Evolutionary conservation across 1,140 invertebrate genomes (phyloP).

Genomic region (Bombus fervidus): DNA sequence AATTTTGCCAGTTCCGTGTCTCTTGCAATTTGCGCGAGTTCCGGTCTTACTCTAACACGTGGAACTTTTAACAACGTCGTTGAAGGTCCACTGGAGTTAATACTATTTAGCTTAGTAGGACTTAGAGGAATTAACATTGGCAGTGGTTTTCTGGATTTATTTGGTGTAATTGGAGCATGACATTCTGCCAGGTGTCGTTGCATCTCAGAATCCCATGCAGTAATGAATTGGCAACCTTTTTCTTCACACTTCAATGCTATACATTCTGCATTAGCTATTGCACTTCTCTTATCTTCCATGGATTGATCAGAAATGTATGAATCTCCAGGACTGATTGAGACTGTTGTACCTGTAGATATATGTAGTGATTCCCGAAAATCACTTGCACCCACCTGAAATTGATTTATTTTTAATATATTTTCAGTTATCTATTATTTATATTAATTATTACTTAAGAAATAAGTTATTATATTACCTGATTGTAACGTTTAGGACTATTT

Average conservation of each 20-base stretch:
- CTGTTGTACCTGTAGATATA: slow-evolving; percentile 48
- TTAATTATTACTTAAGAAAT: background rate
- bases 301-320: slow-evolving; percentile 55
- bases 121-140: slow-evolving; percentile 77
- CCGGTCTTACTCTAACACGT: slow-evolving; percentile 76
- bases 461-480: slow-evolving; percentile 70
- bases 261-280: slow-evolving; percentile 74
- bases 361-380: slow-evolving; percentile 72
- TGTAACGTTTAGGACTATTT: slow-evolving; percentile 80
- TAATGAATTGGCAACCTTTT: slow-evolving; percentile 82
- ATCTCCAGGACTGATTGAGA: slow-evolving; percentile 48
- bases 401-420: background rate
- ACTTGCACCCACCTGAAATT: slow-evolving; percentile 76
- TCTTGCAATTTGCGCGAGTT: slow-evolving; percentile 82
- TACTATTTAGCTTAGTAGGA: slow-evolving; percentile 56
- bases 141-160: slow-evolving; percentile 75
- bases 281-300: slow-evolving; percentile 62
- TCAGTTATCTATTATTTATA: no score
- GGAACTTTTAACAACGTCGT: slow-evolving; percentile 76
- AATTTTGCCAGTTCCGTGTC: slow-evolving; percentile 83
- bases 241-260: slow-evolving; percentile 80
- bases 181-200: slow-evolving; percentile 77
- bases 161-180: slow-evolving; percentile 71
- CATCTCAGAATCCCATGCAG: slow-evolving; percentile 83
- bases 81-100: slow-evolving; percentile 46